These are phyloP conservation scores for Aurelia aurita complex sp. Pacific DNA, from an alignment of 30 jellyfish, hydroid and myxozoan species.

Conservation along the genomic window DNA sequence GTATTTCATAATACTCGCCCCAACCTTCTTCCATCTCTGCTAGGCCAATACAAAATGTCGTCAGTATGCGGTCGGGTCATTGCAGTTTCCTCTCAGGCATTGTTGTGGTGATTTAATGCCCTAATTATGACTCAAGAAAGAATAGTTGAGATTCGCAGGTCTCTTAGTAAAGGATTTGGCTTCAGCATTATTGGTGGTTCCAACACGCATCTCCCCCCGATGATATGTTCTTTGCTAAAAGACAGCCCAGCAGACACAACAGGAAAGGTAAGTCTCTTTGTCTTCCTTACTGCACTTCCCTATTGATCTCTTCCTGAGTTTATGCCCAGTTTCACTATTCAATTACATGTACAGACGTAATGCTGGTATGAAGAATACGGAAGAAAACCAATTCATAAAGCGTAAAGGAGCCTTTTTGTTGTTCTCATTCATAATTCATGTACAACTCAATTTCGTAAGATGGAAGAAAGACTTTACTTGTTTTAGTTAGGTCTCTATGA, in stretches of 20 bases:
- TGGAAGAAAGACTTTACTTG: no score
- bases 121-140: constrained; percentile 40
- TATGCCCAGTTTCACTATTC: not conserved
- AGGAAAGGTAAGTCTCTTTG: constrained; percentile 57
- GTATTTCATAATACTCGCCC: constrained; percentile 35
- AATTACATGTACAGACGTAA: not conserved
- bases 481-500: no score
- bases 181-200: constrained; percentile 96
- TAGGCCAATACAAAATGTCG: not conserved
- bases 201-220: constrained; percentile 96
- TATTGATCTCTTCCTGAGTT: not conserved
- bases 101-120: no score
- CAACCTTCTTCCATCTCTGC: not conserved
- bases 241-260: constrained; percentile 87
- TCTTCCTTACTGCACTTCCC: not conserved
- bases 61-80: no score
- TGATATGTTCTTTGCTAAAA: constrained; percentile 81
- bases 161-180: constrained; percentile 95
- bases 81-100: no score
- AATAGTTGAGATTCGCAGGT: constrained; percentile 66
- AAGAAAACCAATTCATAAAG: no score
- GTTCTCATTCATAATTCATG: no score
- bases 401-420: no score
- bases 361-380: no score
- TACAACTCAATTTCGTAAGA: no score